Evolutionary conservation across 2,113 vertebrate genomes (phyloP), one percentile per base, ranked within the genome.

Genomic region (Nothobranchius kuhntae): DNA sequence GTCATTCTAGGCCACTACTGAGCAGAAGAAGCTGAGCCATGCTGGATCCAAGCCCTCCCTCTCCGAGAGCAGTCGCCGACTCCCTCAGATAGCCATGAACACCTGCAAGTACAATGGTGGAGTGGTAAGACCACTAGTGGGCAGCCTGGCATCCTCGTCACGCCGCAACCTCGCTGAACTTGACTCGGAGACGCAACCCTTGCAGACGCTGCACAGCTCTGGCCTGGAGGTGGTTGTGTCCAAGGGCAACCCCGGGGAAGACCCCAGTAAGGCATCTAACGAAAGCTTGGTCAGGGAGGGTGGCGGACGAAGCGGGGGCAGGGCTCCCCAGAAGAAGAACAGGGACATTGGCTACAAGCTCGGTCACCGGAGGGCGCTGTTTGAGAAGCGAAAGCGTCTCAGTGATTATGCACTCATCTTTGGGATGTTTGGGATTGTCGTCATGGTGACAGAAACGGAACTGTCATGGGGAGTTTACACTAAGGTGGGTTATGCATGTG

Each of bases 401-500:
- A 96, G 96, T 2, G 96, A 98, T 81, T 96, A 98, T 15, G 96
- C 96, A 2, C 92, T 97, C 65, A 97, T 97, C 82, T 98, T 98
- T 2, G 96, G 95, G 77, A 95, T 97, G 95, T 96, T 97, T 57
- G 96, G 96, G 87, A 96, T 98, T 48, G 95, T 97, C 9, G 95
- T 96, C 82, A 97, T 97, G 96, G 96, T 98, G 89, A 96, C 95
- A 0, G 96, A 98, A 88, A 97, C 95, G 0, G 96, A 98, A 85
- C 92, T 97, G 56, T 97, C 96, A 71, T 98, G 96, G 96, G 95
- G 95, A 46, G 93, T 96, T 89, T 97, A 97, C 89, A 92, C 86
- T 76, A 92, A 92, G 91, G 91, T 92, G 81, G 75, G 86, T 65
- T 65, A 61, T 50, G 44, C 21, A 21, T 26, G 12, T 79, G 42